Conservation (phyloP, 2,797 vertebrate species). For the Acanthiza pusilla region DNA sequence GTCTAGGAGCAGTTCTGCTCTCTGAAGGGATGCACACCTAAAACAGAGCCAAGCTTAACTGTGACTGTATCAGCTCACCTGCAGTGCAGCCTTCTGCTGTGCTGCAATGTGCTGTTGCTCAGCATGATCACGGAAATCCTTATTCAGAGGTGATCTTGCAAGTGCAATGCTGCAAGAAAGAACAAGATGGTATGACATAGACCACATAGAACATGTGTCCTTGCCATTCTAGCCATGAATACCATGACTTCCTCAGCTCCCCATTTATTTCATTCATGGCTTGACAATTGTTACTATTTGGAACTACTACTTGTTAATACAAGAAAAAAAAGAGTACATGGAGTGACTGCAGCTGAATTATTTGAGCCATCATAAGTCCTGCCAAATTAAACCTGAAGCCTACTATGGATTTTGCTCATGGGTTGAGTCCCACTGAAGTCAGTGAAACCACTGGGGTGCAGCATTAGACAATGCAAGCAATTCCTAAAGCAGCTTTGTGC, state of each 20-base stretch:
- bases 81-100: slow-evolving; percentile 96
- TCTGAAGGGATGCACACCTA: neutral
- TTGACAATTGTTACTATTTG: neutral
- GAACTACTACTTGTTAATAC: neutral
- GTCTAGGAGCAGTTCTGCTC: neutral
- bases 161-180: slow-evolving; percentile 80
- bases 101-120: slow-evolving; percentile 97
- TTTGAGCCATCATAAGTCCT: neutral
- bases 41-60: neutral
- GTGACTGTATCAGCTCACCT: slow-evolving; percentile 69
- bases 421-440: neutral
- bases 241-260: neutral
- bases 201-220: neutral
- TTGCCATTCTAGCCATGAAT: neutral
- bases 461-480: neutral
- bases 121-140: slow-evolving; percentile 91
- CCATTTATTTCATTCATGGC: neutral
- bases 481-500: neutral
- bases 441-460: neutral
- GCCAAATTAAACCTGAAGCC: neutral
- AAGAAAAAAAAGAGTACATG: neutral
- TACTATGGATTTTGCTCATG: neutral
- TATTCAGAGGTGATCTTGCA: slow-evolving; percentile 83
- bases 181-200: neutral
- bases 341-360: neutral